Conservation (phyloP, 2,888 invertebrate species). For the Disparrhopalites patrizii region DNA sequence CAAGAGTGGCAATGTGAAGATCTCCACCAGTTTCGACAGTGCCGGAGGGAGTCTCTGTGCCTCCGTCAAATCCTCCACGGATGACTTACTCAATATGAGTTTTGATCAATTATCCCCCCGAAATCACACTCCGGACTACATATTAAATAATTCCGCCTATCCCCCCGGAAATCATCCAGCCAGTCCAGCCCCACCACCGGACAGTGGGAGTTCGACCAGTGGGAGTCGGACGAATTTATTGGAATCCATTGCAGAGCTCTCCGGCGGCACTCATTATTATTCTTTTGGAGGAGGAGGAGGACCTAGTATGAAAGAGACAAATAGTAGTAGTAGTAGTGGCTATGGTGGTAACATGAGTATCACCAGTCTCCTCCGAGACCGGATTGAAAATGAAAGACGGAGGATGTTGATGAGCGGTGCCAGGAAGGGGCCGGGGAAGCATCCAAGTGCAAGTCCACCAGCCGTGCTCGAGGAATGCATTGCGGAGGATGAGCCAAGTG, state of each 20-base stretch:
- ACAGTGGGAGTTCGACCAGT: neutral
- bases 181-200: neutral
- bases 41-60: conserved; percentile 2
- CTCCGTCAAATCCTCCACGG: conserved; percentile 21
- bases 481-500: neutral
- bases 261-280: too few species aligned
- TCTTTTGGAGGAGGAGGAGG: too few species aligned
- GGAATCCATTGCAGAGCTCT: conserved; percentile 14
- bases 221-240: conserved; percentile 20
- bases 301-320: too few species aligned
- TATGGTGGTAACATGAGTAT: too few species aligned
- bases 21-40: conserved; percentile 24
- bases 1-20: conserved; percentile 26
- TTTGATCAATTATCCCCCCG: conserved; percentile 2
- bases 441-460: conserved; percentile 4
- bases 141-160: neutral
- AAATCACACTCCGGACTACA: conserved; percentile 16
- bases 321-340: neutral
- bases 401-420: too few species aligned
- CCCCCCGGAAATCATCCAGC: neutral
- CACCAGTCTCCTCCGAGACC: too few species aligned
- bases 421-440: too few species aligned
- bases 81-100: conserved; percentile 17
- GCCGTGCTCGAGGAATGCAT: neutral
- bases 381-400: too few species aligned